phyloP scores from a whole-genome alignment of 2,797 vertebrate species.

The Anableps anableps region DNA sequence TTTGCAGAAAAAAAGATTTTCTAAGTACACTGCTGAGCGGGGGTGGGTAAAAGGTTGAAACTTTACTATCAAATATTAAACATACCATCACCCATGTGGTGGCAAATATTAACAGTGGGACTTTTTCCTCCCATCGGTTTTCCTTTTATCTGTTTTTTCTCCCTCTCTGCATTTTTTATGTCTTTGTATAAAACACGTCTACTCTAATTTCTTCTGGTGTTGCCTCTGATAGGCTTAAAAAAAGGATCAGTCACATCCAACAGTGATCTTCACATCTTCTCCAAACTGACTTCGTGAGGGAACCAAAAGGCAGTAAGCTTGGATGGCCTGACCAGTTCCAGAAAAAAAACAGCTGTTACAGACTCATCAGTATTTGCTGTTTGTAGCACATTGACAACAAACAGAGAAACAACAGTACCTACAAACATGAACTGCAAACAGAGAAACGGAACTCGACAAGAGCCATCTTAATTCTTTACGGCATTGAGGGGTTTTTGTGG shows the following conservation, averaged over 20 bases:
- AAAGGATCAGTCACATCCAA: not conserved
- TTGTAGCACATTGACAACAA: not conserved
- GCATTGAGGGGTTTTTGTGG: no score
- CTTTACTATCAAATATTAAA: constrained; percentile 76
- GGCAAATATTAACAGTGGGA: constrained; percentile 52
- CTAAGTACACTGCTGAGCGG: constrained; percentile 29
- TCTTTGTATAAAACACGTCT: not conserved
- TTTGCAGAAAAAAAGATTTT: constrained; percentile 53
- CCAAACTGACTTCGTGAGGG: not conserved
- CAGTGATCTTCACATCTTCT: not conserved
- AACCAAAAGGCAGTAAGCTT: not conserved
- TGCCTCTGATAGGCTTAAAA: not conserved
- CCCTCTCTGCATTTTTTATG: not conserved
- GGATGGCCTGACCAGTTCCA: not conserved
- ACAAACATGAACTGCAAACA: not conserved
- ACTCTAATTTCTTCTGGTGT: not conserved
- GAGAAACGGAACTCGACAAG: not conserved
- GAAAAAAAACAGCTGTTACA: not conserved
- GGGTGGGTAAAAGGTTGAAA: constrained; percentile 48
- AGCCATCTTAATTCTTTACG: no score
- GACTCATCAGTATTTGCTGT: not conserved
- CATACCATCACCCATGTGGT: constrained; percentile 60
- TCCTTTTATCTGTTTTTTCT: not conserved
- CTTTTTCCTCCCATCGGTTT: constrained; percentile 15
- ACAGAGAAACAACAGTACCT: not conserved